Conservation (phyloP, 64 coral and sea anemone genomes). For the Stylophora pistillata region DNA sequence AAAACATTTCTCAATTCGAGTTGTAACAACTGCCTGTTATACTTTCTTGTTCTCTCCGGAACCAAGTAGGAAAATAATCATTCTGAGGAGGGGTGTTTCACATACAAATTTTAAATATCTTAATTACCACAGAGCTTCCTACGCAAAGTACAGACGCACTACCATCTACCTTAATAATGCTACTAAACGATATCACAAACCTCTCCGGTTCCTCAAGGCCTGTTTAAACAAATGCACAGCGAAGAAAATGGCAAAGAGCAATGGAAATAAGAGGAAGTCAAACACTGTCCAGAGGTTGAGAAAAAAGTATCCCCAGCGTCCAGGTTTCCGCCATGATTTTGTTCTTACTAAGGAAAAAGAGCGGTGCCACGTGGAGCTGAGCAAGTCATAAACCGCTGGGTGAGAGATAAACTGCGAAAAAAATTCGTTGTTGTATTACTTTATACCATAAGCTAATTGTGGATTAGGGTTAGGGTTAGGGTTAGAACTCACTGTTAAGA, state of each 20-base stretch:
- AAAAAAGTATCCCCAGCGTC: not conserved
- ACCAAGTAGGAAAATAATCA: too few species aligned
- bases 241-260: not conserved
- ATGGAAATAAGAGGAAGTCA: not conserved
- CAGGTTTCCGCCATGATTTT: not conserved
- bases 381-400: not conserved
- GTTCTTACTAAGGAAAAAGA: not conserved
- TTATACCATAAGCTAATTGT: too few species aligned
- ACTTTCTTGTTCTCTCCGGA: too few species aligned
- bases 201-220: not conserved
- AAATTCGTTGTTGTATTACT: not conserved
- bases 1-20: too few species aligned
- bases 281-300: not conserved
- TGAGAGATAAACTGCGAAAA: constrained; percentile 10
- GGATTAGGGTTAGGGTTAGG: too few species aligned
- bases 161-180: not conserved
- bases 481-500: too few species aligned
- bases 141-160: too few species aligned
- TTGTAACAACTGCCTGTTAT: too few species aligned
- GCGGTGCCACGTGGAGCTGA: not conserved
- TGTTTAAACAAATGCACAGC: not conserved
- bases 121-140: not conserved
- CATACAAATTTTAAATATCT: too few species aligned
- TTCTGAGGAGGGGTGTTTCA: too few species aligned
- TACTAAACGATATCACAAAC: not conserved